These are phyloP conservation scores for Papilio xuthus DNA, from an alignment of 1,140 invertebrate genomes.

Conservation along the genomic window DNA sequence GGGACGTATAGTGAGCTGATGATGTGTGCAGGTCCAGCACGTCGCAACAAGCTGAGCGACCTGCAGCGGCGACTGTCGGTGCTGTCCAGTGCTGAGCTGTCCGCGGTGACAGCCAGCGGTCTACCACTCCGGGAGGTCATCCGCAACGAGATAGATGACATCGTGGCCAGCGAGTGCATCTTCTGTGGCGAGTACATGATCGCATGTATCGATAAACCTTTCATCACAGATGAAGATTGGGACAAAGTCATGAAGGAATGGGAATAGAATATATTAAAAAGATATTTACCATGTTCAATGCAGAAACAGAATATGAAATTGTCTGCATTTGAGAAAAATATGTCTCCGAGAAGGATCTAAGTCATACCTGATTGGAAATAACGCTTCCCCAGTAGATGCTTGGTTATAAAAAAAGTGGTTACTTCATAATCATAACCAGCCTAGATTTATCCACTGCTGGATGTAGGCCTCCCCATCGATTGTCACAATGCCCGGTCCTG, in stretches of 20 bases:
- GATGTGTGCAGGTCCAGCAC: conserved; percentile 78
- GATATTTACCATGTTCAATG: no score
- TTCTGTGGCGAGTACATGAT: conserved; percentile 97
- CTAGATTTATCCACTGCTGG: no score
- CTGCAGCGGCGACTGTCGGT: conserved; percentile 85
- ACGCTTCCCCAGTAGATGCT: no score
- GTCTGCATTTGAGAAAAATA: no score
- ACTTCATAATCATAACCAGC: no score
- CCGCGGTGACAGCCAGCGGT: conserved; percentile 82
- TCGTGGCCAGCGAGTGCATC: conserved; percentile 95
- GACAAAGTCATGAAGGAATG: conserved; percentile 91
- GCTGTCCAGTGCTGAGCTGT: conserved; percentile 80
- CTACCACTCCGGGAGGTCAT: conserved; percentile 86
- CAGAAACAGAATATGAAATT: no score
- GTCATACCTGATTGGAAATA: no score
- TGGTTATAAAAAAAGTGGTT: no score
- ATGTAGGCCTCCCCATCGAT: no score
- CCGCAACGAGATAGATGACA: conserved; percentile 92
- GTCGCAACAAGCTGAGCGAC: conserved; percentile 83
- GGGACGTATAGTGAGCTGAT: conserved; percentile 40
- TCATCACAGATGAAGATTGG: conserved; percentile 91
- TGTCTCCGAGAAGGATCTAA: no score
- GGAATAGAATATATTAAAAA: conserved; percentile 82
- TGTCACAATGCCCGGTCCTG: no score
- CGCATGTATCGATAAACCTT: conserved; percentile 92